phyloP scores from a whole-genome alignment of 2,113 vertebrate species.

The Chaenocephalus aceratus region DNA sequence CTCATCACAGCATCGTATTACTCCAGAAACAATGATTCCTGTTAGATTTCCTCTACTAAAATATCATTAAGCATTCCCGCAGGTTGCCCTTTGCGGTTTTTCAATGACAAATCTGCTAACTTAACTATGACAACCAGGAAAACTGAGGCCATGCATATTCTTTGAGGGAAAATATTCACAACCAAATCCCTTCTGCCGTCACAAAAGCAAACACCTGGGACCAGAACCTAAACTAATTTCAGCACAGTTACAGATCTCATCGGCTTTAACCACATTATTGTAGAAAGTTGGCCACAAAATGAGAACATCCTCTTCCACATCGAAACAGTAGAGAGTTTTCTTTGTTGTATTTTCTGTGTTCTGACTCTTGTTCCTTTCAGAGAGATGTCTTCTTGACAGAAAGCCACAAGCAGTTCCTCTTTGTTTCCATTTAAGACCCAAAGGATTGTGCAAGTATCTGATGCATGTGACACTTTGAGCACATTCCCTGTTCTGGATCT shows the following conservation, averaged over 20 bases:
- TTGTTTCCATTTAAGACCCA: constrained; percentile 63
- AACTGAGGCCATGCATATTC: constrained; percentile 10
- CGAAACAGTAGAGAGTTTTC: constrained; percentile 25
- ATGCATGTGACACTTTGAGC: constrained; percentile 46
- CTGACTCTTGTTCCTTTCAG: constrained; percentile 38
- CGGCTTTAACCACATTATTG: constrained; percentile 51
- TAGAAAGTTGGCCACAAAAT: constrained; percentile 37
- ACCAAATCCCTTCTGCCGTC: constrained; percentile 39
- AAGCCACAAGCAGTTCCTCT: constrained; percentile 45
- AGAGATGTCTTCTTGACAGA: constrained; percentile 58
- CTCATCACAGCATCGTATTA: neutral
- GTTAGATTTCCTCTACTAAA: neutral
- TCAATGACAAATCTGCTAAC: constrained; percentile 35
- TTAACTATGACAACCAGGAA: constrained; percentile 6
- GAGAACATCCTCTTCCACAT: constrained; percentile 43
- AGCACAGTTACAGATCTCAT: constrained; percentile 44
- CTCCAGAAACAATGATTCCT: neutral
- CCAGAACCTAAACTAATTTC: constrained; percentile 53
- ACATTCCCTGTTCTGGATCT: constrained; percentile 21
- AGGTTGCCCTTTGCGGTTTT: constrained; percentile 34
- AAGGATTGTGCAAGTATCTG: constrained; percentile 33
- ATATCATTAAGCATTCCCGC: neutral
- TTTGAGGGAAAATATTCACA: constrained; percentile 45
- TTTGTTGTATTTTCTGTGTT: constrained; percentile 18
- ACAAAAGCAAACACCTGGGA: constrained; percentile 62